These are phyloP conservation scores for Sphaerophoria taeniata DNA, from an alignment of 2,888 invertebrate species.

Conservation along the genomic window DNA sequence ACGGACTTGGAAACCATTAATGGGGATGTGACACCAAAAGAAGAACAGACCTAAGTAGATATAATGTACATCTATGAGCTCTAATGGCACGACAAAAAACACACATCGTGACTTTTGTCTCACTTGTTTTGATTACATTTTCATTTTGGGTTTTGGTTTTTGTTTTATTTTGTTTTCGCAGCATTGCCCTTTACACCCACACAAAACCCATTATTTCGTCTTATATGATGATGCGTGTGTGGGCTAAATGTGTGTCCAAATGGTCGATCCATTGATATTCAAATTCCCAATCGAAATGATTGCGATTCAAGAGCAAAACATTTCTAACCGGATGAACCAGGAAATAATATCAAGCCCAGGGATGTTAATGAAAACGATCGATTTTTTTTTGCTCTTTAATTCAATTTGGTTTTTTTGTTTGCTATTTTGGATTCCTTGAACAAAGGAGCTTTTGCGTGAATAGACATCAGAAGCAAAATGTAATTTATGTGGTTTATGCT, in stretches of 20 bases:
- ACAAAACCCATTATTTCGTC: not conserved
- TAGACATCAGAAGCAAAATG: not conserved
- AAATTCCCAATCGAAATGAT: conserved; percentile 52
- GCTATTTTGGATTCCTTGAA: not conserved
- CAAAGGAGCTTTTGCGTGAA: not conserved
- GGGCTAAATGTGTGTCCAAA: not conserved
- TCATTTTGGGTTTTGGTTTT: conserved; percentile 14
- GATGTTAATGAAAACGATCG: conserved; percentile 7
- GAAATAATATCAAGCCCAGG: conserved; percentile 10
- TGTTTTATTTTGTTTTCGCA: conserved; percentile 6
- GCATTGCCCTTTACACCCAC: not conserved
- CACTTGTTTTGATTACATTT: conserved; percentile 63
- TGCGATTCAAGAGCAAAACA: conserved; percentile 47
- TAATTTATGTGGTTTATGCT: conserved; percentile 18
- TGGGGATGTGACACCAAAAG: not conserved
- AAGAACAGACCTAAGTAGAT: conserved; percentile 19
- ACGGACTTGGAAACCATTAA: not conserved
- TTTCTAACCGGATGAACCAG: conserved; percentile 31
- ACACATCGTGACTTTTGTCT: conserved; percentile 64
- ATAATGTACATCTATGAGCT: conserved; percentile 28
- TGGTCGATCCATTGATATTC: conserved; percentile 50
- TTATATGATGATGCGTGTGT: conserved; percentile 7
- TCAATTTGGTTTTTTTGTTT: not conserved
- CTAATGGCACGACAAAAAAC: conserved; percentile 40
- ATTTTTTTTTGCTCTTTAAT: not conserved